Conservation (phyloP, 2,113 vertebrate species). For the Thymallus thymallus region DNA sequence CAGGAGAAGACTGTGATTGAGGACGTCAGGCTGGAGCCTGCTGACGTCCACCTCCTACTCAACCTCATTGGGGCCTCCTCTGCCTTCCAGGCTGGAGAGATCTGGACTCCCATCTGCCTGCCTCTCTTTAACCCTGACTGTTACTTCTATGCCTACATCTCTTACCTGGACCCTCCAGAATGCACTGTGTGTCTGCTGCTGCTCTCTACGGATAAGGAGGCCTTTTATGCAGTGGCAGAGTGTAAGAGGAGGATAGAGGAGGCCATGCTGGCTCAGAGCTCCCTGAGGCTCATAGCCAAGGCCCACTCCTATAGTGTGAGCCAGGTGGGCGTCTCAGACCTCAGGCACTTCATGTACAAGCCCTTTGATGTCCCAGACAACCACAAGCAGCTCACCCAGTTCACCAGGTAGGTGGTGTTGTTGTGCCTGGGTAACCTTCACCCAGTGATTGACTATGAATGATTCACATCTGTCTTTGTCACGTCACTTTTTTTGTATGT, state of each 20-base stretch:
- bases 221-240: constrained; percentile 87
- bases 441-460: neutral
- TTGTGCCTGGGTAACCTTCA: too few species aligned
- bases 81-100: constrained; percentile 88
- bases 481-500: too few species aligned
- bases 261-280: constrained; percentile 82
- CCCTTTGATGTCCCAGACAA: constrained; percentile 90
- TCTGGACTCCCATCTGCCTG: constrained; percentile 93
- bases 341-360: constrained; percentile 94
- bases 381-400: constrained; percentile 89
- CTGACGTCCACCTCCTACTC: constrained; percentile 87
- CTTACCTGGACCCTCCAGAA: constrained; percentile 84
- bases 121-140: constrained; percentile 91
- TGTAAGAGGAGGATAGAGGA: constrained; percentile 88
- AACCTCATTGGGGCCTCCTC: constrained; percentile 88
- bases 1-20: constrained; percentile 86
- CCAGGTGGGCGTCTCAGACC: constrained; percentile 85
- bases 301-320: constrained; percentile 80
- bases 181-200: constrained; percentile 86
- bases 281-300: constrained; percentile 76
- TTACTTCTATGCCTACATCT: constrained; percentile 94
- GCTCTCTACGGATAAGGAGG: constrained; percentile 91
- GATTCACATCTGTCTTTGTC: too few species aligned
- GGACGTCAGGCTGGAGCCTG: constrained; percentile 86
- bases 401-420: constrained; percentile 82